Conservation (phyloP, 2,113 vertebrate genomes). For the Crypturellus undulatus region DNA sequence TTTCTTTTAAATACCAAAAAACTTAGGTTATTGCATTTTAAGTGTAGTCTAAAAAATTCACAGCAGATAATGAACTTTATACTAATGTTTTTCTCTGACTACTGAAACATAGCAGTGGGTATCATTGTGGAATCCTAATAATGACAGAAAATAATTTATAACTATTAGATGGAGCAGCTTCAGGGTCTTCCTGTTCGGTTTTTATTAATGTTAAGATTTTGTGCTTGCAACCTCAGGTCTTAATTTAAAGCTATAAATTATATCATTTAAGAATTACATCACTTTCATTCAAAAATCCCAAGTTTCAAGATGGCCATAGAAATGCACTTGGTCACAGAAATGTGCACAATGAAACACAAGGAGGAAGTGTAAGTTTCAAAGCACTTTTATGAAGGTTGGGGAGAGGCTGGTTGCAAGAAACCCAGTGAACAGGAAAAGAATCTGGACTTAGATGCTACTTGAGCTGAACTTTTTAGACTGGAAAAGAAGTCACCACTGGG, state of each 20-base stretch:
- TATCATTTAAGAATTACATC: background rate
- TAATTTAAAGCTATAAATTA: slow-evolving; percentile 52
- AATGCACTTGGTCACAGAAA: slow-evolving; percentile 21
- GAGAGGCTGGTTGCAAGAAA: background rate
- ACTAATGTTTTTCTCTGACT: slow-evolving; percentile 29
- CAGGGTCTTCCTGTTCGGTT: background rate
- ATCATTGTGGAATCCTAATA: slow-evolving; percentile 57
- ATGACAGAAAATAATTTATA: slow-evolving; percentile 50
- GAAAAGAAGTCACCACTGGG: background rate
- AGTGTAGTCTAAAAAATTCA: background rate
- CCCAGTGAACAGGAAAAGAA: background rate
- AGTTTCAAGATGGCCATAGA: slow-evolving; percentile 12
- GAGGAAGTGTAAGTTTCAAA: background rate
- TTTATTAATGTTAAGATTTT: background rate
- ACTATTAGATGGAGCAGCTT: slow-evolving; percentile 32
- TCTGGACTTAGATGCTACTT: background rate
- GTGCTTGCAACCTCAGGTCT: slow-evolving; percentile 21
- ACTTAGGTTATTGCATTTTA: slow-evolving; percentile 34
- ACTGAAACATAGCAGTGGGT: slow-evolving; percentile 1
- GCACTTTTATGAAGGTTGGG: background rate
- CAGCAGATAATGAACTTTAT: slow-evolving; percentile 62
- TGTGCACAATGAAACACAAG: background rate
- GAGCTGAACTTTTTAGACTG: background rate
- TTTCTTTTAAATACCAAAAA: slow-evolving; percentile 58
- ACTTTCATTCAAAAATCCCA: slow-evolving; percentile 18